Base-by-base conservation (phyloP, 1,140 invertebrate genomes). In the Drosophila nigrodunni region DNA sequence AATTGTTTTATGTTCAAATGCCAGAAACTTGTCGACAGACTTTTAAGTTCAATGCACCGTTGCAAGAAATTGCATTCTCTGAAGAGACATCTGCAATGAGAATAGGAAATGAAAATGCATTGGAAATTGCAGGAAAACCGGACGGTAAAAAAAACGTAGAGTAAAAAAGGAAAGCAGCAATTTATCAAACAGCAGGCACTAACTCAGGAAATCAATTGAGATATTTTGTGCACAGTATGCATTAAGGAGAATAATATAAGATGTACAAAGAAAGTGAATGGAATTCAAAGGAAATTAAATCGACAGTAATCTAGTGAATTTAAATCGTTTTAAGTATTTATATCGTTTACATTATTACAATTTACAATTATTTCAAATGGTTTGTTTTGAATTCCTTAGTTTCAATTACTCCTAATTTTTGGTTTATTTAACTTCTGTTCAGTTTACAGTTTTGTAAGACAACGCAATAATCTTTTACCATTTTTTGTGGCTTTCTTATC, bases 1-100 rank as follows among this genome's bases (percentile, higher is more conserved):
- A 58, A 62, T 70, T 74, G 66, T 69, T 62, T 74, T 74, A 69
- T 69, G 50, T 21, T 41, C 57, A 21, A 9, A 54, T 39, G 15
- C 41, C n/a, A 47, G 15, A 15, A 46, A n/a, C 15, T 50, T 43
- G 58, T n/a, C 39, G 25, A n/a, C 39, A 21, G 37, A 47, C 10
- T 13, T 13, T 15, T 21, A 41, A 55, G 70, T 44, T 58, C 62
- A 73, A 54, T 54, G 55, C 6, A 67, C 62, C 37, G 15, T 9
- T 50, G 30, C 44, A 7, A 39, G 46, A 18, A 50, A 18, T 37
- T 65, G 43, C 43, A 21, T 37, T n/a, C 21, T 30, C 9, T 4
- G 30, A 30, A 21, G 1, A 34, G 46, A 50, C 11, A 34, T n/a
- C 0, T 50, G 5, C 49, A 30, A 50, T 18, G 7, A 15, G 43